Percentiles rank a stretch among this genome's conserved stretches.
Conservation (phyloP, 53 echinoderm and acorn worm genomes). For the Holothuria leucospilota region DNA sequence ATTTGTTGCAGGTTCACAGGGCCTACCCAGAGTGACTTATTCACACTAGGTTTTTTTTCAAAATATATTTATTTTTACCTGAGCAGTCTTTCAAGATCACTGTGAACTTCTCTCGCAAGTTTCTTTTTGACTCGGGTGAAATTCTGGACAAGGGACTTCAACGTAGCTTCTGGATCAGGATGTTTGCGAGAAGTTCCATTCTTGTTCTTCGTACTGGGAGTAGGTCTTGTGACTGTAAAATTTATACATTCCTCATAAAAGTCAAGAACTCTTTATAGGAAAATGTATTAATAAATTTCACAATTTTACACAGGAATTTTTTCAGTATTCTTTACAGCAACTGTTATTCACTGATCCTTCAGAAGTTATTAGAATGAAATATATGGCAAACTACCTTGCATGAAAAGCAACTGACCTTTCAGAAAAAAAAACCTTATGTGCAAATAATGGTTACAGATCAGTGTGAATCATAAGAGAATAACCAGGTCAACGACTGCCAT, state of each 20-base stretch:
- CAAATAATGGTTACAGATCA: too few species aligned
- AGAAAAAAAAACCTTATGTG: too few species aligned
- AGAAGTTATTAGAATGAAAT: too few species aligned
- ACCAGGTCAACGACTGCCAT: too few species aligned
- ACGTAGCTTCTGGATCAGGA: slow-evolving; percentile 64
- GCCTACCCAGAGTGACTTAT: too few species aligned
- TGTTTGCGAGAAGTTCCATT: slow-evolving; percentile 39
- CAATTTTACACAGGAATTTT: not conserved
- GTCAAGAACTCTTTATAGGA: not conserved
- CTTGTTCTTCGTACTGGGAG: slow-evolving; percentile 44
- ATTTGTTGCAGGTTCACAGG: too few species aligned
- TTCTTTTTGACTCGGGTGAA: slow-evolving; percentile 76
- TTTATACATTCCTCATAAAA: not conserved
- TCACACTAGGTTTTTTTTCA: too few species aligned
- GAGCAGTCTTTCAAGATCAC: slow-evolving; percentile 85
- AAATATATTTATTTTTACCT: slow-evolving; percentile 49
- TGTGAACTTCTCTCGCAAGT: slow-evolving; percentile 77
- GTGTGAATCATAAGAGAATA: too few species aligned
- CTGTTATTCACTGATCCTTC: not conserved
- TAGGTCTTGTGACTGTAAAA: slow-evolving; percentile 64
- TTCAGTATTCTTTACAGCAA: too few species aligned
- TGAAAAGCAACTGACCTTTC: too few species aligned
- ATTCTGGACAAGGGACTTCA: slow-evolving; percentile 69
- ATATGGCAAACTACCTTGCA: too few species aligned
- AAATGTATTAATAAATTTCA: not conserved